Evolutionary conservation across 1,140 invertebrate species (phyloP), one percentile per base, ranked within the genome.

Genomic region (Zeugodacus cucurbitae): DNA sequence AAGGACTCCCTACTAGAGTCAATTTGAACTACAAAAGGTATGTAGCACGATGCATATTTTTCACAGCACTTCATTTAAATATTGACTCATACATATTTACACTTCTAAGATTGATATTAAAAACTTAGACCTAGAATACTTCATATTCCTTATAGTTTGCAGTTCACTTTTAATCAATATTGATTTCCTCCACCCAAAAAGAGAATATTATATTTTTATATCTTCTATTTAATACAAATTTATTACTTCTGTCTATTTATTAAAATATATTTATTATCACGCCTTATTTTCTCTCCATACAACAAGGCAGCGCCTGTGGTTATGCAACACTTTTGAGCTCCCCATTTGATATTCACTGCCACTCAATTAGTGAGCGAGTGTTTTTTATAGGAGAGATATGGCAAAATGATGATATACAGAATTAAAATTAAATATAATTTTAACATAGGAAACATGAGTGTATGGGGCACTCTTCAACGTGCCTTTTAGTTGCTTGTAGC

Each of bases 1-100:
- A 97, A 96, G 96, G 97, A 97, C 97, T 97, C 97, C 97, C 97
- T 97, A 97, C 97, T 97, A 97, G 97, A 97, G 97, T 97, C 97
- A 97, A 97, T 97, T 97, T 97, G 96, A 97, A 96, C 96, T 96
- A 96, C 95, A 96, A 95, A 96, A 96, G 96, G 96, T 34, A 4
- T 26, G 3, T 82, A 26, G 7, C 17, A 74, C 11, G 37, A 6
- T 14, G 17, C 2, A n/a, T 22, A 2, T 74, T 74, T 74, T 44
- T 74, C 70, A 41, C 70, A 41, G 34, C 20, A 74, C 32, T 74
- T 74, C 11, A 20, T 2, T 22, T 74, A 22, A 29, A 7, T 44
- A 20, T 74, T 32, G 11, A 67, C 17, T 20, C 17, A 20, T 20
- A 54, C 0, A 54, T 4, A 54, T 54, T 4, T 20, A 54, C 4